phyloP scores from a whole-genome alignment of 2,113 vertebrate species.

The Dicentrarchus labrax region DNA sequence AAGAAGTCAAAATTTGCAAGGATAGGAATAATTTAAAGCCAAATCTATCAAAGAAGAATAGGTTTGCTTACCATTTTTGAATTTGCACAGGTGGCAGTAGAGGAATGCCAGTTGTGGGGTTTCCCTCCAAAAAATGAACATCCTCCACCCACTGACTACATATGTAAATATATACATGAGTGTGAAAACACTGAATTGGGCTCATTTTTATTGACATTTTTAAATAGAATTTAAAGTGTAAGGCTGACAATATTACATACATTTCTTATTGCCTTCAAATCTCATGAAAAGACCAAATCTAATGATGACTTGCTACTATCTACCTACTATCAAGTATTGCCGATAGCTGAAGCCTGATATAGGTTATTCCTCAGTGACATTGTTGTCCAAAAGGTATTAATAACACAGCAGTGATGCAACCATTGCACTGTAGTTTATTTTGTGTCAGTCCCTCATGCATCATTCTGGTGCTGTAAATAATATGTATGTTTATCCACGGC shows the following conservation, averaged over 20 bases:
- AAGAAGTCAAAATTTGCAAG: not conserved
- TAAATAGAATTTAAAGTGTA: not conserved
- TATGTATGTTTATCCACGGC: not conserved
- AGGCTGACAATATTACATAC: not conserved
- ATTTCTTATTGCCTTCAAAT: not conserved
- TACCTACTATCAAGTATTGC: not conserved
- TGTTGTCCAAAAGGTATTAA: not conserved
- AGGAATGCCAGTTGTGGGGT: not conserved
- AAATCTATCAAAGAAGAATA: not conserved
- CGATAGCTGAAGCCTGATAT: not conserved
- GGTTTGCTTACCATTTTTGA: not conserved
- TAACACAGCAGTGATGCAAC: not conserved
- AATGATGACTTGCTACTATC: not conserved
- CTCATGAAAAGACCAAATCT: not conserved
- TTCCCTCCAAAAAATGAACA: not conserved
- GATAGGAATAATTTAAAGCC: not conserved
- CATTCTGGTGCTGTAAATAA: not conserved
- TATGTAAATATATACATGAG: not conserved
- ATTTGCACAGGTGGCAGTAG: not conserved
- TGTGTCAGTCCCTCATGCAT: not conserved
- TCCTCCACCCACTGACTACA: not conserved
- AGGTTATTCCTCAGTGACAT: not conserved
- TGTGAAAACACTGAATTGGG: not conserved
- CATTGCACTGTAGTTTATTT: not conserved
- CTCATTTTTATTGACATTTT: too few relatives aligned